Evolutionary conservation across 2,888 invertebrate genomes (phyloP).

Genomic region (Drosophila prostipennis): DNA sequence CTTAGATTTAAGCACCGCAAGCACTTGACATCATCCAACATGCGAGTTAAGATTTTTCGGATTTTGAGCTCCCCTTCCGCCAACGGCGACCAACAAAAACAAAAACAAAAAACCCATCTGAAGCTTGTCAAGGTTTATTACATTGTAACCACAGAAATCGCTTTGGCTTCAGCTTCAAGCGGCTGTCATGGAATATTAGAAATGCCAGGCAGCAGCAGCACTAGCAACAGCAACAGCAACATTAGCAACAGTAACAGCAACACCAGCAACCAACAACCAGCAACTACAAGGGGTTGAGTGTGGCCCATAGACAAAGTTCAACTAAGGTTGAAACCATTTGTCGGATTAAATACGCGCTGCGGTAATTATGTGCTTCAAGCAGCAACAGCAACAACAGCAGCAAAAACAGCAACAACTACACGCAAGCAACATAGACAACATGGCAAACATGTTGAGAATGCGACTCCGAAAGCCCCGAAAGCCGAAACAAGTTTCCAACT

Average conservation of each 20-base stretch:
- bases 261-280: constrained; percentile 24
- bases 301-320: constrained; percentile 77
- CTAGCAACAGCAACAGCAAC: constrained; percentile 8
- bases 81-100: constrained; percentile 15
- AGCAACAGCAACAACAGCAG: constrained; percentile 45
- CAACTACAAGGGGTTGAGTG: constrained; percentile 54
- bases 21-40: constrained; percentile 75
- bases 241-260: constrained; percentile 26
- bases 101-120: constrained; percentile 40
- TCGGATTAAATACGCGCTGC: constrained; percentile 80
- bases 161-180: constrained; percentile 66
- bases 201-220: constrained; percentile 59
- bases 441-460: constrained; percentile 69
- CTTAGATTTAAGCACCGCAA: constrained; percentile 20
- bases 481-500: constrained; percentile 72
- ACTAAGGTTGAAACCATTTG: constrained; percentile 80
- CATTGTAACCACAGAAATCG: constrained; percentile 72
- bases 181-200: constrained; percentile 79
- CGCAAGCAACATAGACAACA: constrained; percentile 61
- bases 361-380: constrained; percentile 80
- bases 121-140: constrained; percentile 79
- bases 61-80: constrained; percentile 18
- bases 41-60: constrained; percentile 14
- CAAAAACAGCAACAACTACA: constrained; percentile 30
- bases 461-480: constrained; percentile 50